phyloP scores from a whole-genome alignment of 2,113 vertebrate genomes.

The Lagenorhynchus albirostris region DNA sequence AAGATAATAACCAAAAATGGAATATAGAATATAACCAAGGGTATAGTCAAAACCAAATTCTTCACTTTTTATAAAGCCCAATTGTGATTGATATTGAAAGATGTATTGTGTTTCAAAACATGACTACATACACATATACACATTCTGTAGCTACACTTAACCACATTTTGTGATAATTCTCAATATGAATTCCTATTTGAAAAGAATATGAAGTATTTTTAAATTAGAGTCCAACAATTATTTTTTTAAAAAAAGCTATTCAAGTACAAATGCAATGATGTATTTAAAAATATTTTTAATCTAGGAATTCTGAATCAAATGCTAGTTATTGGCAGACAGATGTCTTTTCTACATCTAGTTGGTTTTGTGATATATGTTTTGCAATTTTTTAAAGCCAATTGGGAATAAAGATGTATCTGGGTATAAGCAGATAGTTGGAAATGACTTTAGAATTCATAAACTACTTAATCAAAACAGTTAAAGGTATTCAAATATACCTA shows the following conservation, averaged over 20 bases:
- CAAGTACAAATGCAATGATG: no score
- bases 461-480: background rate
- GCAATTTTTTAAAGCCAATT: background rate
- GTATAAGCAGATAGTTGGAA: background rate
- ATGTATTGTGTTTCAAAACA: background rate
- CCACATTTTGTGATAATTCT: background rate
- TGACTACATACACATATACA: background rate
- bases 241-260: background rate
- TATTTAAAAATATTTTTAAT: no score
- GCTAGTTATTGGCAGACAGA: background rate
- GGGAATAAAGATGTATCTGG: background rate
- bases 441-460: background rate
- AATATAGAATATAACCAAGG: background rate
- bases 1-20: background rate
- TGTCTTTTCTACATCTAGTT: background rate
- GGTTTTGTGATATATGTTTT: background rate
- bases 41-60: background rate
- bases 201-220: background rate
- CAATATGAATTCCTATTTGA: background rate
- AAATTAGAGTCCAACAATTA: background rate
- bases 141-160: background rate
- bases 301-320: background rate
- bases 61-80: background rate
- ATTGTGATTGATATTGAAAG: background rate
- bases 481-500: background rate